These are phyloP conservation scores for Alcedo atthis DNA, from an alignment of 2,797 vertebrate genomes.

Conservation along the genomic window DNA sequence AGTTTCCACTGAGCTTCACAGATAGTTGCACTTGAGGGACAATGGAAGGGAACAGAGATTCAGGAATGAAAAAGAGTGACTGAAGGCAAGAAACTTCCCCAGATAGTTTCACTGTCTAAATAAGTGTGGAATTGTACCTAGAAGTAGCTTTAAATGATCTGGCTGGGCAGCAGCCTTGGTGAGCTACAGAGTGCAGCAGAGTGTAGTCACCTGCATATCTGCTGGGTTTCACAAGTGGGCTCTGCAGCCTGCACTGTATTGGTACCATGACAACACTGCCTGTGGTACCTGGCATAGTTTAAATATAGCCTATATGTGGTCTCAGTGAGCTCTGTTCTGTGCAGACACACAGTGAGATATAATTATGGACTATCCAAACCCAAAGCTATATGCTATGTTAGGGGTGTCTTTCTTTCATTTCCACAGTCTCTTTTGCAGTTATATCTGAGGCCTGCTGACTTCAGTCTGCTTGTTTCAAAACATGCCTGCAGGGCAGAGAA, in stretches of 20 bases:
- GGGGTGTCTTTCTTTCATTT: background rate
- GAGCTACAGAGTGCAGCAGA: background rate
- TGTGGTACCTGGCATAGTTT: slow-evolving; percentile 7
- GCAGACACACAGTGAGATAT: background rate
- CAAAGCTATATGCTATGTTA: background rate
- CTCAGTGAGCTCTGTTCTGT: background rate
- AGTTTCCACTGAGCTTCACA: background rate
- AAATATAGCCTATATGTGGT: background rate
- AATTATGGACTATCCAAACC: background rate
- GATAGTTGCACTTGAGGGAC: background rate
- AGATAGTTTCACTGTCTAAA: background rate
- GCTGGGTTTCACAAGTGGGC: background rate
- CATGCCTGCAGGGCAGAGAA: background rate
- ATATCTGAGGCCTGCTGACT: background rate
- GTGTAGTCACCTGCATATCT: background rate
- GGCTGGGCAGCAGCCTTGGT: background rate
- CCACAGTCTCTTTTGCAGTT: background rate
- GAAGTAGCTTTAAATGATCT: background rate
- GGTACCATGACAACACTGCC: background rate
- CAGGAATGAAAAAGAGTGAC: background rate
- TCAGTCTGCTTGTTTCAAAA: background rate
- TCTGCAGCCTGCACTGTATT: background rate
- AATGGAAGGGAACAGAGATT: background rate
- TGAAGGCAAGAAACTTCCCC: background rate
- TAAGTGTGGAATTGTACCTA: background rate